These are phyloP conservation scores for Electrona antarctica DNA, from an alignment of 2,113 vertebrate genomes.

Conservation along the genomic window DNA sequence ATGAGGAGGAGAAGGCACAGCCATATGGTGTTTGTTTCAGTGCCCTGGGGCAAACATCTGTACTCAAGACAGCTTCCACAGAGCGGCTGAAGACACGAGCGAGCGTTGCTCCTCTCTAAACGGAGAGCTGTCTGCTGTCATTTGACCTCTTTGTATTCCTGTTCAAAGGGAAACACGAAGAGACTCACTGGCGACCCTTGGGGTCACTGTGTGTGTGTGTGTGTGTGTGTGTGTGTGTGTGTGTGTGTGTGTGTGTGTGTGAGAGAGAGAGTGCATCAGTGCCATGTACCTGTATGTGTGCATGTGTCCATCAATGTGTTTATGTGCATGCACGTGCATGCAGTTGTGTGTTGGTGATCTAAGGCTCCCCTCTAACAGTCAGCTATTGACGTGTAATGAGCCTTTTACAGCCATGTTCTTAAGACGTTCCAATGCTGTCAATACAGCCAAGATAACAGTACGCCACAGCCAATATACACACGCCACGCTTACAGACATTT, in stretches of 20 bases:
- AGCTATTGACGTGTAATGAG: constrained; percentile 1
- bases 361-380: background rate
- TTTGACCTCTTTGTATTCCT: constrained; percentile 22
- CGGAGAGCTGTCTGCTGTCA: constrained; percentile 13
- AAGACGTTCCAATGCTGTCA: background rate
- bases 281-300: no score
- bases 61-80: constrained; percentile 42
- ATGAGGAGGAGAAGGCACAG: constrained; percentile 25
- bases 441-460: background rate
- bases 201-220: constrained; percentile 26
- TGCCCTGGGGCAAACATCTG: constrained; percentile 59
- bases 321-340: no score
- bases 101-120: constrained; percentile 24
- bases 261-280: no score
- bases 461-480: no score
- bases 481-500: no score
- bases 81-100: constrained; percentile 42
- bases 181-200: constrained; percentile 34
- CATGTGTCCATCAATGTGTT: no score
- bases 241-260: background rate
- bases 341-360: background rate
- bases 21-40: constrained; percentile 53
- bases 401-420: background rate
- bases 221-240: constrained; percentile 18
- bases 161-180: constrained; percentile 44